A percentile compares a stretch with the other conserved stretches of the same genome.
Evolutionary conservation across 2,888 invertebrate genomes (phyloP).

Genomic region (Antheraea yamamai): DNA sequence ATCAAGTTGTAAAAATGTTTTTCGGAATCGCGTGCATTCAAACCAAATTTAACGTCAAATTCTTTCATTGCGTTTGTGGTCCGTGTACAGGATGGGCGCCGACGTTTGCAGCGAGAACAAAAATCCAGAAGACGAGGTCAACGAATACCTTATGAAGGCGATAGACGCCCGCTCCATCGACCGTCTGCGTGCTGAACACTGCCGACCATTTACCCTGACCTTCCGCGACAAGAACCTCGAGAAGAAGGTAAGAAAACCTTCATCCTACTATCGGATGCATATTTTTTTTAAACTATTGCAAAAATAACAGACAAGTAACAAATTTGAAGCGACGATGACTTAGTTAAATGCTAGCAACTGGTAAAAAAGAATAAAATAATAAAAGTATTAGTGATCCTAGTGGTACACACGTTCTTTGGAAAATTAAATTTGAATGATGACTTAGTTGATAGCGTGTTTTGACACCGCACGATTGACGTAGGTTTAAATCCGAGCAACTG

Average conservation of each 20-base stretch:
- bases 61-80: neutral
- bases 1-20: neutral
- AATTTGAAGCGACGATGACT: no score
- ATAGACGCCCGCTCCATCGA: constrained; percentile 97
- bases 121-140: constrained; percentile 95
- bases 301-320: neutral
- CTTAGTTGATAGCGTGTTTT: no score
- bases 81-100: constrained; percentile 85
- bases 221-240: constrained; percentile 92
- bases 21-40: neutral
- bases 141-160: constrained; percentile 97
- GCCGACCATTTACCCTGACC: constrained; percentile 90
- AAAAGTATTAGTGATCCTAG: no score
- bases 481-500: no score
- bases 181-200: constrained; percentile 93
- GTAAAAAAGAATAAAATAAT: no score
- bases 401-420: no score
- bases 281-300: neutral
- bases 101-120: constrained; percentile 87
- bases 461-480: no score
- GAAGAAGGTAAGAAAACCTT: constrained; percentile 83
- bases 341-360: no score
- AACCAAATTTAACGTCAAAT: neutral
- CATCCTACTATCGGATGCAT: neutral
- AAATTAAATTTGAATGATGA: no score